Base-by-base conservation (phyloP, 2,888 invertebrate species). In the Erebia palarica region DNA sequence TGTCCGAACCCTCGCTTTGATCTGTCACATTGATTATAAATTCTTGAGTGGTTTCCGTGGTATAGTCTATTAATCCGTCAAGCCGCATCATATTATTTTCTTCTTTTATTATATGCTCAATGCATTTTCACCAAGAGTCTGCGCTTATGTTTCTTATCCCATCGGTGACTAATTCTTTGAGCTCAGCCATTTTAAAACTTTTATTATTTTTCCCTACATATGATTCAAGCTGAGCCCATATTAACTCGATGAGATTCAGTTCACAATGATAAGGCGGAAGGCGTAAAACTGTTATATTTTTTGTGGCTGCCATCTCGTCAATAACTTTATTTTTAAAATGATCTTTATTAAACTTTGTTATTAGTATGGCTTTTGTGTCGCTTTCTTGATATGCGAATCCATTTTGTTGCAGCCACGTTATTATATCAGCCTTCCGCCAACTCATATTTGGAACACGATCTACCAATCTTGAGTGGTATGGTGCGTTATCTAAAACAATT, bases 171-270 rank as follows among this genome's bases (percentile, higher is more conserved):
- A 21, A 57, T 21, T 57, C 21, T 13, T 57, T 21, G 11, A 57
- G 57, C 57, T 57, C 57, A 27, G 21, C 21, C 57, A 21, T 21
- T 21, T 57, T 57, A 57, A 53, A 65, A 10, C 14, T 65, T 65
- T 27, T 65, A 27, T 27, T 65, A 14, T 27, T 63, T 63, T 44
- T 36, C 3, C 61, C 47, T 16, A 63, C 44, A 16, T 16, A 63
- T 3, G 61, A 42, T 63, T 63, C 49, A 18, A 63, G 16, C 47
- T 49, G 47, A 18, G 61, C 47, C 47, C 47, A 63, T n/a, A 63
- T 63, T 18, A 47, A 47, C 18, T 47, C 61, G 36, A 61, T 61
- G n/a, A 47, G 60, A 42, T 42, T 60, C 11, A 47, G 4, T n/a
- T 61, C 61, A 47, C 47, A 44, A 14, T 61, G 61, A 44, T 60